Evolutionary conservation across 2,797 vertebrate genomes (phyloP).

Genomic region (Bradypus variegatus): DNA sequence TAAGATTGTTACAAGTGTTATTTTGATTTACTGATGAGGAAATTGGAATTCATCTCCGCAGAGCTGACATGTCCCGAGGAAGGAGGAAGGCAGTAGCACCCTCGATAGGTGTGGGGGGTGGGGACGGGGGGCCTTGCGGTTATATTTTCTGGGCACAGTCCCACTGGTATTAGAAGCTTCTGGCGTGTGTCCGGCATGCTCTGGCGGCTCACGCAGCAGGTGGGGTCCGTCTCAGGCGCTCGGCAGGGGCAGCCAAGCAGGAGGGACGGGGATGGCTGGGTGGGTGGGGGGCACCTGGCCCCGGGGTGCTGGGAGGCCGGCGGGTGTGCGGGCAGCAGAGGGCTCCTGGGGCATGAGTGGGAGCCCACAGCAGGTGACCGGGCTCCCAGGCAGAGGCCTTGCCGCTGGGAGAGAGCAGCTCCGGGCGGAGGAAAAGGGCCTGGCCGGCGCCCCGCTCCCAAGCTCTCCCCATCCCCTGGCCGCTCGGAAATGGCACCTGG

Average conservation of each 20-base stretch:
- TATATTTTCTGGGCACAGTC: background rate
- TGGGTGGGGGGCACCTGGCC: background rate
- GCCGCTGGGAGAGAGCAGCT: too few relatives aligned
- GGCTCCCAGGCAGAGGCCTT: too few relatives aligned
- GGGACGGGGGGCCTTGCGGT: background rate
- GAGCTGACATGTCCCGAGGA: background rate
- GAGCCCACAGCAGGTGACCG: too few relatives aligned
- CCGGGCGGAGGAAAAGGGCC: too few relatives aligned
- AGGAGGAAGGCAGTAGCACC: background rate
- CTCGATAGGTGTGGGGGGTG: background rate
- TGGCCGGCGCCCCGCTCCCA: too few relatives aligned
- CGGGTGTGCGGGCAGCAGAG: too few relatives aligned
- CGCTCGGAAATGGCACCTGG: too few relatives aligned
- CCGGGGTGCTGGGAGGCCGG: too few relatives aligned
- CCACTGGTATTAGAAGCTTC: background rate
- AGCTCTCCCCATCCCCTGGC: too few relatives aligned
- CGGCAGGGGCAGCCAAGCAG: background rate
- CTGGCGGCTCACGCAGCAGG: background rate
- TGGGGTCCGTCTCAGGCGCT: background rate
- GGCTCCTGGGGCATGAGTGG: too few relatives aligned
- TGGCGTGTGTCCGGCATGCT: background rate
- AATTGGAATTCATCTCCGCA: background rate
- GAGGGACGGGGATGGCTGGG: background rate
- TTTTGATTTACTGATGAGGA: slow-evolving; percentile 11
- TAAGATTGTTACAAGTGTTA: background rate